Base-by-base conservation (phyloP, 2,113 vertebrate genomes). In the Gallinago media region DNA sequence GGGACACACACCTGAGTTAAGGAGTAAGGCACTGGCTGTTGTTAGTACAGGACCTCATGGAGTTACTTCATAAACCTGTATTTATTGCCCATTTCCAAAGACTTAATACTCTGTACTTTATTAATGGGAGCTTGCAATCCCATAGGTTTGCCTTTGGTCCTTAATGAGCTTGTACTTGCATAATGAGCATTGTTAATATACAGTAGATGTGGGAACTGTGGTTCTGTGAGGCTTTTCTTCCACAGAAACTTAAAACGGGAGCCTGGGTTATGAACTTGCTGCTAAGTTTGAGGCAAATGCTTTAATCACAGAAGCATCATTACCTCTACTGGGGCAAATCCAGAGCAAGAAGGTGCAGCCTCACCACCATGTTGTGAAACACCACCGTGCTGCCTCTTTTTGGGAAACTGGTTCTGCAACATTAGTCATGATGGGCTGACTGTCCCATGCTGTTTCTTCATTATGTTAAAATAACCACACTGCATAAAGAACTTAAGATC, bases 381-480 rank as follows among this genome's bases (percentile, higher is more conserved):
- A 6, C 16, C 18, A 5, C 56, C 36, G 44, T 29, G 49, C 61
- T 78, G 47, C 8, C 1, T 86, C 73, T 71, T 58, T 78, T 92
- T 29, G 61, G 44, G 36, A 91, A 94, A 96, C 95, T 87, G 95
- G 95, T 96, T 96, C 86, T 94, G 86, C 91, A 82, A 89, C 91
- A 21, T 96, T 92, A 78, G 47, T 78, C 70, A 72, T 56, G 80
- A 78, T 52, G 89, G 49, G 73, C 89, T 92, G 93, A 74, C 83
- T 84, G 76, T 84, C 38, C 91, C 56, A 61, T 92, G 79, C 91
- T 86, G 50, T 47, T 84, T 74, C 86, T 95, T 89, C 89, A 84
- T 92, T 86, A 91, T 81, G 25, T 66, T 94, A 92, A 91, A 94
- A 63, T 75, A 87, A 58, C 61, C 32, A 50, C 58, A 52, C 25